Conservation (phyloP, 2,888 invertebrate genomes). For the Ellobium chinense region DNA sequence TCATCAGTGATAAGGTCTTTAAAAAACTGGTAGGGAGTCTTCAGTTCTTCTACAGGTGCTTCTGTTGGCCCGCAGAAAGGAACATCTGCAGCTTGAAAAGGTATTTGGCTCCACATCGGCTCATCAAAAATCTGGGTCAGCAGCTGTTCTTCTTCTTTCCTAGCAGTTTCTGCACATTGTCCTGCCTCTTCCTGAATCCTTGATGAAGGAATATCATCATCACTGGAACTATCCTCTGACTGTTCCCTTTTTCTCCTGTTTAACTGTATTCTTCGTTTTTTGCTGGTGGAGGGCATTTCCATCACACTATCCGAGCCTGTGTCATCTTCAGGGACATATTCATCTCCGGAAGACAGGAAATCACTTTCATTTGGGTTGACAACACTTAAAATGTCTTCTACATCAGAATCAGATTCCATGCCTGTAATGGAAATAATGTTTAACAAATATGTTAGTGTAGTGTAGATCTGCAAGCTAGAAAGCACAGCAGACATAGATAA, state of each 20-base stretch:
- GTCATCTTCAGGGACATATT: neutral
- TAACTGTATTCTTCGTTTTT: neutral
- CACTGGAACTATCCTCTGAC: neutral
- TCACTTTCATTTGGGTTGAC: constrained; percentile 1
- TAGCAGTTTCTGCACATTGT: neutral
- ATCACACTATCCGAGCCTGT: neutral
- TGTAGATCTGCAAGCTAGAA: neutral
- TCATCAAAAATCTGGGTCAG: neutral
- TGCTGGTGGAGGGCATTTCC: neutral
- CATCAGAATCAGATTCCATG: neutral
- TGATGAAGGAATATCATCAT: constrained; percentile 5
- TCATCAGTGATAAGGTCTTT: constrained; percentile 14
- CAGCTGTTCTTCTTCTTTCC: neutral
- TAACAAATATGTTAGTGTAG: neutral
- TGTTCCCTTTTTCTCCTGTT: neutral
- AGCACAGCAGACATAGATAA: neutral
- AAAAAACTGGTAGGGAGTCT: constrained; percentile 16
- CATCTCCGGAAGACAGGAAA: constrained; percentile 5
- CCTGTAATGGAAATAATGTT: neutral
- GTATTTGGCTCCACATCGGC: constrained; percentile 3
- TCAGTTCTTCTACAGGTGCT: neutral
- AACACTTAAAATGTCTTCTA: neutral
- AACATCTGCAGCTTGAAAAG: neutral
- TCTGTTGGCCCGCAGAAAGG: neutral
- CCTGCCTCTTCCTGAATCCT: neutral